A percentile compares a stretch with the other conserved stretches of the same genome.
Evolutionary conservation across 2,113 vertebrate genomes (phyloP).

Genomic region (Sturnus vulgaris): DNA sequence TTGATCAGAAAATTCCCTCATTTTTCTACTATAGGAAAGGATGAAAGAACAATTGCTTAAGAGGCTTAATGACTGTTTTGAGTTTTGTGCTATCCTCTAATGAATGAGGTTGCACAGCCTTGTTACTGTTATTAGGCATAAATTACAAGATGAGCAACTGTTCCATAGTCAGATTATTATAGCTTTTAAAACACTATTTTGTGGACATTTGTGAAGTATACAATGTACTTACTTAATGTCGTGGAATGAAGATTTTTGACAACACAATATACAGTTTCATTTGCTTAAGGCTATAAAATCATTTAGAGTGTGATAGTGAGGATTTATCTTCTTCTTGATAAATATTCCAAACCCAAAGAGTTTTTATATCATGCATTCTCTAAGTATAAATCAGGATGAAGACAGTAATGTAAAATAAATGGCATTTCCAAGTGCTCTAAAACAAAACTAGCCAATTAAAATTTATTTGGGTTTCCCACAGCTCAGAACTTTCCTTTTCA

Average conservation of each 20-base stretch:
- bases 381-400: neutral
- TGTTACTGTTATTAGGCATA: conserved; percentile 1
- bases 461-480: neutral
- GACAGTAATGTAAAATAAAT: neutral
- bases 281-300: neutral
- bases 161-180: neutral
- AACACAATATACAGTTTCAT: neutral
- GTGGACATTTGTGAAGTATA: neutral
- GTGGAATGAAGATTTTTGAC: neutral
- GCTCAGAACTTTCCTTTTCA: neutral
- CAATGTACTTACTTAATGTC: neutral
- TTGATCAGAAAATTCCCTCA: neutral
- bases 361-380: neutral
- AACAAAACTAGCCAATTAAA: neutral
- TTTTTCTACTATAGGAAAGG: neutral
- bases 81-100: neutral
- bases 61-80: conserved; percentile 26
- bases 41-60: neutral
- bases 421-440: neutral
- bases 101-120: neutral
- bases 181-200: neutral
- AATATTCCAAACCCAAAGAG: neutral
- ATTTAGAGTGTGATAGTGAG: neutral
- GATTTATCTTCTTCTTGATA: neutral
- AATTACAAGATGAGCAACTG: neutral